Evolutionary conservation across 2,797 vertebrate species (phyloP).

Genomic region (Urosaurus nigricauda): DNA sequence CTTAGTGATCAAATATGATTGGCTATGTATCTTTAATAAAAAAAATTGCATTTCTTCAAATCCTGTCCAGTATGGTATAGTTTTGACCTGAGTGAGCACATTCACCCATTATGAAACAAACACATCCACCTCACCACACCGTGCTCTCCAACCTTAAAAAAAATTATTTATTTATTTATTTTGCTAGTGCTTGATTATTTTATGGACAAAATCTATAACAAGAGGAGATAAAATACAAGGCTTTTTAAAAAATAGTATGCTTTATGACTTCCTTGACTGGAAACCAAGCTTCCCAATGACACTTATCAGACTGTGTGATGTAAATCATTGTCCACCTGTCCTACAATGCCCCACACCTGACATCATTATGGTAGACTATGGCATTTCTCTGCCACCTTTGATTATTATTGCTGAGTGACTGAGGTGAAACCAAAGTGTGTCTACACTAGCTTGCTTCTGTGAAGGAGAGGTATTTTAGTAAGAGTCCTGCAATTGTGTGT

Average conservation of each 20-base stretch:
- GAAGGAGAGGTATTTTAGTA: constrained; percentile 83
- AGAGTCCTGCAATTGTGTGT: constrained; percentile 81
- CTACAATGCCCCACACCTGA: constrained; percentile 55
- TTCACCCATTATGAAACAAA: too few relatives aligned
- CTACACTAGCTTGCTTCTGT: constrained; percentile 78
- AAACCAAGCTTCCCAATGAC: constrained; percentile 49
- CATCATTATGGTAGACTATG: constrained; percentile 70
- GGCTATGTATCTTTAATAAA: constrained; percentile 80
- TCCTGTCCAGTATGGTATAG: constrained; percentile 63
- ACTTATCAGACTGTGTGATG: constrained; percentile 16
- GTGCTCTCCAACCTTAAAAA: not conserved
- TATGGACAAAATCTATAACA: constrained; percentile 1
- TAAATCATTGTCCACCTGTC: constrained; percentile 52
- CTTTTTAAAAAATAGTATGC: not conserved
- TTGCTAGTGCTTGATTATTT: not conserved
- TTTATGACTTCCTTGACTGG: constrained; percentile 30
- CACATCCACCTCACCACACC: not conserved
- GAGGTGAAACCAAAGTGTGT: constrained; percentile 83
- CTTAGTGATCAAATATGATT: constrained; percentile 80
- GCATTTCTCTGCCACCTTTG: constrained; percentile 83
- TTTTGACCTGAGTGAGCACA: constrained; percentile 23
- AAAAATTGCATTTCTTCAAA: constrained; percentile 78
- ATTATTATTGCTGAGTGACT: constrained; percentile 81
- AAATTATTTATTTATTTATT: too few relatives aligned
- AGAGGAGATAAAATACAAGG: constrained; percentile 55